These are phyloP conservation scores for Abrostola tripartita DNA, from an alignment of 2,888 invertebrate genomes.

Conservation along the genomic window DNA sequence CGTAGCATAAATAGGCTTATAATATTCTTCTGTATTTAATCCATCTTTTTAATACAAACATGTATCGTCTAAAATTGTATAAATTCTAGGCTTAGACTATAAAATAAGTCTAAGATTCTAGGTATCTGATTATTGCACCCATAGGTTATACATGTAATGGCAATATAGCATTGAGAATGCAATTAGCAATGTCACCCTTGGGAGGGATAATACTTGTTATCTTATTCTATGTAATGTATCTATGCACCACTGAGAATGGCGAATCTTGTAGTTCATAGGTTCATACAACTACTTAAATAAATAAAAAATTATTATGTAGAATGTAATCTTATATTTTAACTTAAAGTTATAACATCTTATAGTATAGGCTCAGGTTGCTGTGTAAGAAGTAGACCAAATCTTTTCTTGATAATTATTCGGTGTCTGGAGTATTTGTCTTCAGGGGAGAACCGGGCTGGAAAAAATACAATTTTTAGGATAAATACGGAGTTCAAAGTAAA, in stretches of 20 bases:
- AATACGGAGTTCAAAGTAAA: neutral
- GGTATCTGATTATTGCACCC: no score
- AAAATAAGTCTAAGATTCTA: no score
- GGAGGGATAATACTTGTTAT: no score
- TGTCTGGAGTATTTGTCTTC: conserved; percentile 98
- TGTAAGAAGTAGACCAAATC: conserved; percentile 95
- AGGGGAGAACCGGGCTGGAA: conserved; percentile 97
- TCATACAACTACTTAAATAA: conserved; percentile 8
- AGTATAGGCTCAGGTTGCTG: conserved; percentile 92
- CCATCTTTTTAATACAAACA: no score
- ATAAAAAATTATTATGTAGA: conserved; percentile 7
- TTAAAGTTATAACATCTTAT: conserved; percentile 37
- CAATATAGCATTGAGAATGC: no score
- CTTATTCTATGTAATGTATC: no score
- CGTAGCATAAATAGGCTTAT: no score
- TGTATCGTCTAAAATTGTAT: no score
- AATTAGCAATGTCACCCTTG: no score
- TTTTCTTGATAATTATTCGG: conserved; percentile 95
- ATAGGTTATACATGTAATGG: no score
- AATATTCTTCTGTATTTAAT: no score
- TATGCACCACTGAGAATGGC: neutral
- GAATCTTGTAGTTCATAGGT: neutral
- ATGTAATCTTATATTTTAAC: conserved; percentile 33
- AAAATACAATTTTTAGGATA: conserved; percentile 21
- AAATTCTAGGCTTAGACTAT: no score